Conservation (phyloP, 2,888 invertebrate species). For the Campoplex capitator region DNA sequence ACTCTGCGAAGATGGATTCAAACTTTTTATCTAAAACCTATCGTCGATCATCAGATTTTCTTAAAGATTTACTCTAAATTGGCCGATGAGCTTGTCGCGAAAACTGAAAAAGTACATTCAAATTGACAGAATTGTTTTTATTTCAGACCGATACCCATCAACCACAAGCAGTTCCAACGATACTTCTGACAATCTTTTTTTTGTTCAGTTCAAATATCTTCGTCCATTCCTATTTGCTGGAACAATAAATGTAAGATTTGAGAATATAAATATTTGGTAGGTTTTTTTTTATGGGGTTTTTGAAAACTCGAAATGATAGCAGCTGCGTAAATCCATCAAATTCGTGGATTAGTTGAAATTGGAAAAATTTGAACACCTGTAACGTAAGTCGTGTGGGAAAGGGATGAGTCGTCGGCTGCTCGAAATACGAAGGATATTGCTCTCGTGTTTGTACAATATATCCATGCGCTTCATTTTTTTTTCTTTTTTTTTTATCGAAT, state of each 20-base stretch:
- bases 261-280: too few species aligned
- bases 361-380: not conserved
- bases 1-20: not conserved
- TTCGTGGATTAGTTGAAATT: not conserved
- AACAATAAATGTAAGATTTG: not conserved
- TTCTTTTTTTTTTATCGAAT: constrained; percentile 24
- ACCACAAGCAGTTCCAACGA: not conserved
- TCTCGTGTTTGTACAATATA: not conserved
- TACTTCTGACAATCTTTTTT: not conserved
- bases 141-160: not conserved
- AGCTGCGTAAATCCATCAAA: not conserved
- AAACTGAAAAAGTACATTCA: not conserved
- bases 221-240: not conserved
- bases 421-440: not conserved
- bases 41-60: too few species aligned
- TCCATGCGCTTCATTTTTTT: not conserved
- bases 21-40: not conserved
- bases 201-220: not conserved
- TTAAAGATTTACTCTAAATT: too few species aligned
- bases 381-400: not conserved
- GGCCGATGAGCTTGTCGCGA: not conserved
- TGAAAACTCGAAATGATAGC: not conserved
- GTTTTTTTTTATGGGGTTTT: not conserved
- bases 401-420: not conserved
- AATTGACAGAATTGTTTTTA: not conserved